Evolutionary conservation across 2,888 invertebrate species (phyloP).

Genomic region (Acanthococcus lagerstroemiae): DNA sequence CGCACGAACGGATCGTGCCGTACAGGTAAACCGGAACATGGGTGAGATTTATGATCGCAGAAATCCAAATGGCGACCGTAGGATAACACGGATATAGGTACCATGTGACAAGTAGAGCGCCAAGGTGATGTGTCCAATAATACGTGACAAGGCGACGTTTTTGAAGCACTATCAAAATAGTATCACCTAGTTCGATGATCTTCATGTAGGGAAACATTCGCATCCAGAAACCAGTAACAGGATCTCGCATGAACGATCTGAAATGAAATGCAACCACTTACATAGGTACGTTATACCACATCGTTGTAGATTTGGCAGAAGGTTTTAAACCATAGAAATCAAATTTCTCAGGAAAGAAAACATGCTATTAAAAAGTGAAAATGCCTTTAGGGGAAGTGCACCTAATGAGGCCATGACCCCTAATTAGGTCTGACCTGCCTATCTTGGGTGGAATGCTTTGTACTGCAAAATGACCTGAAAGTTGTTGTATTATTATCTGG

Average conservation of each 20-base stretch:
- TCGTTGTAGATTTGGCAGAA: too few species aligned
- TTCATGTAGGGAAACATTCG: constrained; percentile 8
- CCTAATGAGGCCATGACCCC: too few species aligned
- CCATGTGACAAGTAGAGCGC: constrained; percentile 12
- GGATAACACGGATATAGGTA: constrained; percentile 8
- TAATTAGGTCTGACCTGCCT: too few species aligned
- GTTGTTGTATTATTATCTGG: too few species aligned
- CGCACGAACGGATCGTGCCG: background rate
- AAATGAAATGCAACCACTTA: too few species aligned
- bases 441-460: too few species aligned
- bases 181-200: constrained; percentile 18
- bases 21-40: constrained; percentile 12
- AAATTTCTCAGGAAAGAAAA: too few species aligned
- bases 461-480: too few species aligned
- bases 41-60: constrained; percentile 1
- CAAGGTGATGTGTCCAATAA: constrained; percentile 19
- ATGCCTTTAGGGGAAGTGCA: too few species aligned
- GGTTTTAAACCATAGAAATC: too few species aligned
- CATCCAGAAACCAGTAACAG: constrained; percentile 12
- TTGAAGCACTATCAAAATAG: constrained; percentile 7
- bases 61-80: constrained; percentile 1
- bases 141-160: constrained; percentile 13
- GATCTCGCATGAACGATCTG: background rate
- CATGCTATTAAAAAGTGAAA: too few species aligned
- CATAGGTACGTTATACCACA: too few species aligned